Percentiles rank a stretch among this genome's conserved stretches.
phyloP scores from a whole-genome alignment of 2,888 invertebrate species.

The Carterocephalus palaemon region DNA sequence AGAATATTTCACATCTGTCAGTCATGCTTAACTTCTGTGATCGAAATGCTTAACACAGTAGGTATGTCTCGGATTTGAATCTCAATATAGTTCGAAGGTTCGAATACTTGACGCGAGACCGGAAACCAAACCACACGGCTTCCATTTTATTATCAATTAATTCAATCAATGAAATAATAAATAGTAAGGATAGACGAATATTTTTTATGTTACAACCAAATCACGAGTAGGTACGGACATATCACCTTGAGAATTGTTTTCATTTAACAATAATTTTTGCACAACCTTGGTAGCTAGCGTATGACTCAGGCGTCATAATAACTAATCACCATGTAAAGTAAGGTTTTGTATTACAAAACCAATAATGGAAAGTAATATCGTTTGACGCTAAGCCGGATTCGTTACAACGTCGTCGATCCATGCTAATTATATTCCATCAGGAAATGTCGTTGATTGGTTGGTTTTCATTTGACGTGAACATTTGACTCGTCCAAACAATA shows the following conservation, averaged over 20 bases:
- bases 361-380: slow-evolving; percentile 31
- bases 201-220: slow-evolving; percentile 22
- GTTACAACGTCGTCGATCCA: slow-evolving; percentile 4
- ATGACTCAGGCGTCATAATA: slow-evolving; percentile 37
- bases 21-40: too few species aligned
- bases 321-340: slow-evolving; percentile 37
- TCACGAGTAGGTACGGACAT: slow-evolving; percentile 31
- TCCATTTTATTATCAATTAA: too few species aligned
- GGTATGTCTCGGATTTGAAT: too few species aligned
- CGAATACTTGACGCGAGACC: too few species aligned
- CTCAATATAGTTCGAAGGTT: too few species aligned
- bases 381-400: slow-evolving; percentile 8
- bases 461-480: neutral
- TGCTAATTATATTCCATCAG: slow-evolving; percentile 3
- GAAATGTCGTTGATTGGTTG: neutral
- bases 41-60: too few species aligned
- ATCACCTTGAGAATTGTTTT: slow-evolving; percentile 38
- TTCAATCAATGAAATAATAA: slow-evolving; percentile 6
- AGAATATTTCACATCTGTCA: too few species aligned
- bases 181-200: slow-evolving; percentile 4
- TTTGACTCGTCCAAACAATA: slow-evolving; percentile 26
- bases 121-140: too few species aligned
- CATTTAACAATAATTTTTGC: slow-evolving; percentile 40
- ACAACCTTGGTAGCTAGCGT: slow-evolving; percentile 42
- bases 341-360: slow-evolving; percentile 35